Evolutionary conservation across 1,140 invertebrate species (phyloP), one percentile per base, ranked within the genome.

Genomic region (Drosophila dunni): DNA sequence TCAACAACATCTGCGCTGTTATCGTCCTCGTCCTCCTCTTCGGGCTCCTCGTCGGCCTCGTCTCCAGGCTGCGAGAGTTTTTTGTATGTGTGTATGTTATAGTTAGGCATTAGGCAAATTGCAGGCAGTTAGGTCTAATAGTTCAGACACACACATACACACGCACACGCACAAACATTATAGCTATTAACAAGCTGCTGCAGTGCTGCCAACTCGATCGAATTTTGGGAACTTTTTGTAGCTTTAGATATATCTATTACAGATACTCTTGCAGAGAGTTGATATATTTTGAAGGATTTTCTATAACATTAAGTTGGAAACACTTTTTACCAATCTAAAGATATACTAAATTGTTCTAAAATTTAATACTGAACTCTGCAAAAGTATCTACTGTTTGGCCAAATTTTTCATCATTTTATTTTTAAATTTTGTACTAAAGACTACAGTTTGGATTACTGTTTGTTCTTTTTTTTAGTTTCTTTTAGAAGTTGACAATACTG

Each of bases 11-110:
- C 89, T 7, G 40, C 57, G 15, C 51, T 61, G 44, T 66, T 73
- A 40, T 77, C 73, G 45, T 77, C 85, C 51, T 79, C 76, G 20
- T 90, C 79, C 42, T 79, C 83, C 24, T 90, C 80, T 11, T 82
- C 81, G 46, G 75, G 74, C 50, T 91, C 90, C 33, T 91, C 85
- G 68, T 86, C 86, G 57, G 82, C 86, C 68, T 90, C 86, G 78
- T 84, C 82, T 51, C 82, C 85, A 56, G 85, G 81, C 85, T 53
- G 40, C 15, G 40, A 24, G 17, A 20, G 57, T 36, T 36, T 56
- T 38, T 34, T 6, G 84, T 50, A 53, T 57, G 17, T 51, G 20
- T 61, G 33, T 73, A 42, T 56, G 72, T 38, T 42, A 72, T 61
- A 64, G 72, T 67, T 78, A 61, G 69, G 75, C 65, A 63, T 29